phyloP scores from a whole-genome alignment of 2,888 invertebrate genomes.

The Drosophila austrosaltans region DNA sequence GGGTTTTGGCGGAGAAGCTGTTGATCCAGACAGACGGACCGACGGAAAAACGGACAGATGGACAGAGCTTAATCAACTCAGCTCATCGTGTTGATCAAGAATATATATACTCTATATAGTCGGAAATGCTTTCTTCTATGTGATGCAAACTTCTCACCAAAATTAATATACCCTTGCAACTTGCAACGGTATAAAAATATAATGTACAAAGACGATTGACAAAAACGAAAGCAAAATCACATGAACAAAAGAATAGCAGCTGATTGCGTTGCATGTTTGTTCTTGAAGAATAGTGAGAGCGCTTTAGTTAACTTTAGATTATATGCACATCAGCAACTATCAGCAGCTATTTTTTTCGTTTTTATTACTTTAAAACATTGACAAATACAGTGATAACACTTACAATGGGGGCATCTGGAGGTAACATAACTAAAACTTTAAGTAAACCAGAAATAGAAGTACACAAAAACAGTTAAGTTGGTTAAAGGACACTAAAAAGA shows the following conservation, averaged over 20 bases:
- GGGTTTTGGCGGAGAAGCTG: no score
- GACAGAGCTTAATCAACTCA: no score
- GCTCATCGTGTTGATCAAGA: no score
- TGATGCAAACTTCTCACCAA: no score
- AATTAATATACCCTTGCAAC: no score
- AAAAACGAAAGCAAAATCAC: neutral
- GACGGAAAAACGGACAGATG: no score
- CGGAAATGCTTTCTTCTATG: no score
- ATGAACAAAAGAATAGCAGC: neutral
- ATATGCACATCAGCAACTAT: neutral
- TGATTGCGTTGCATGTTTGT: slow-evolving; percentile 4
- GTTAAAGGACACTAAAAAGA: slow-evolving; percentile 11
- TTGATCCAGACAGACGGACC: no score
- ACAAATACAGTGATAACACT: slow-evolving; percentile 10
- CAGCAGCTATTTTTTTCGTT: neutral
- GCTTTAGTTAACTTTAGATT: neutral
- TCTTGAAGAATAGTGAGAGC: neutral
- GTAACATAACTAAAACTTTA: neutral
- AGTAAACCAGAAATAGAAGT: slow-evolving; percentile 10
- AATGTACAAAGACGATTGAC: neutral
- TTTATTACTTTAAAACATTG: slow-evolving; percentile 19
- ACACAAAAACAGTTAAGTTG: slow-evolving; percentile 19
- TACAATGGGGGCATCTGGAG: neutral
- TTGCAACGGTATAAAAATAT: neutral
- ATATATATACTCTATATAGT: no score